Evolutionary conservation across 2,888 invertebrate species (phyloP), one percentile per base, ranked within the genome.

Genomic region (Brachyptera putata): DNA sequence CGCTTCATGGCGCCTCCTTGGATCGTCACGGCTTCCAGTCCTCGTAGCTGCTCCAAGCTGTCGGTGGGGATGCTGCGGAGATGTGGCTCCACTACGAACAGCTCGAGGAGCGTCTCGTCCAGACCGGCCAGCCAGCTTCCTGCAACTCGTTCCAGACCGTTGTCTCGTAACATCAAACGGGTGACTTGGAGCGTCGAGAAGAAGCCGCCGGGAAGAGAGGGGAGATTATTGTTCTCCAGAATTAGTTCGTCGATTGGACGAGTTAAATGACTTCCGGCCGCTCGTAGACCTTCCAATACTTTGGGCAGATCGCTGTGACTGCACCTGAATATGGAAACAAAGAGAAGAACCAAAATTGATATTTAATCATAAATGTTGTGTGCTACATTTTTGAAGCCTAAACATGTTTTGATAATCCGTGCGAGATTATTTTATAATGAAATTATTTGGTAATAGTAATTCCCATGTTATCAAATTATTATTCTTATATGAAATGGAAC

Each of bases 221-320:
- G 91, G 49, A 93, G 76, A 69, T 88, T 87, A 73, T 92, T 93
- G 70, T 91, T 91, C 76, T 93, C 93, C 67, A 93, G 79, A 65
- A 93, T 92, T 57, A 93, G 73, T 72, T 93, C 92, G 73, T 92
- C 93, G 67, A 93, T 85, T 3, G 89, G 85, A 56, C 82, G 82
- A 63, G 79, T 80, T 56, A 90, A 76, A 62, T 80, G 80, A 55
- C 84, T 81, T 63, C 85, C 84, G 34, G 89, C 79, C 41, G 85
- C 81, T 68, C 86, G 84, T 9, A 91, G 74, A 7, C 89, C 90
- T 69, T 84, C 86, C 65, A 86, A 74, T 14, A 91, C 88, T 71
- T 85, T 85, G 3, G 86, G 83, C 60, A 92, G 76, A 70, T 91
- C 91, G 77, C 91, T 91, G 78, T 92, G 91, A n/a, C 92, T 91